phyloP scores from a whole-genome alignment of 2,113 vertebrate species.

The Rhegmatorhina hoffmannsi region DNA sequence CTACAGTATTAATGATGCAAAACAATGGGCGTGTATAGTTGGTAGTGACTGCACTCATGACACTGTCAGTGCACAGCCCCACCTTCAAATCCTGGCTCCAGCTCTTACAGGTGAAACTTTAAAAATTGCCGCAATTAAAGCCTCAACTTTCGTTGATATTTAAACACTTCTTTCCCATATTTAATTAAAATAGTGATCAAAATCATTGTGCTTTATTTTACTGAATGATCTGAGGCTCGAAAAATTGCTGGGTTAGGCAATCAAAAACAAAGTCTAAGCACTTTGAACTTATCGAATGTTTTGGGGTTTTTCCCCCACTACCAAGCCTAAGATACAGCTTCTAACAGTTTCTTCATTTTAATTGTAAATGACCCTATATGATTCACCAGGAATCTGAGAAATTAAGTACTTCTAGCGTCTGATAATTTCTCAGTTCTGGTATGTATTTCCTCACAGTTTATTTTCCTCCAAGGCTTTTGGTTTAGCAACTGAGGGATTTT shows the following conservation, averaged over 20 bases:
- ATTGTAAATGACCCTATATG: neutral
- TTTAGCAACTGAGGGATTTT: neutral
- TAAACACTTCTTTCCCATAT: neutral
- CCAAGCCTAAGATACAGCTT: neutral
- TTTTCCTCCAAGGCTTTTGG: neutral
- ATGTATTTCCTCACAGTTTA: neutral
- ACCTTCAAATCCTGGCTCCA: constrained; percentile 26
- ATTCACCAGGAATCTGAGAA: neutral
- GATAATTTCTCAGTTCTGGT: neutral
- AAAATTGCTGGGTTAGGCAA: neutral
- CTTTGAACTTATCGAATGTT: neutral
- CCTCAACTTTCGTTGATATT: neutral
- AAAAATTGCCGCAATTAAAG: constrained; percentile 10
- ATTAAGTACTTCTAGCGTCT: neutral
- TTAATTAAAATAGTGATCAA: neutral
- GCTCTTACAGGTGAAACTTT: constrained; percentile 43
- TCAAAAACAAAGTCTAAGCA: neutral
- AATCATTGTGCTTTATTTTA: neutral
- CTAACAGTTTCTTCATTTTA: neutral
- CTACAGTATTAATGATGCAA: constrained; percentile 48
- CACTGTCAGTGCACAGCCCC: neutral
- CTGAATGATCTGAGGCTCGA: neutral
- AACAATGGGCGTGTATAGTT: constrained; percentile 41
- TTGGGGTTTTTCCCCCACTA: neutral
- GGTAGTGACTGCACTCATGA: neutral